Evolutionary conservation across 2,797 vertebrate genomes (phyloP).

Genomic region (Amblyopsis hoosieri): DNA sequence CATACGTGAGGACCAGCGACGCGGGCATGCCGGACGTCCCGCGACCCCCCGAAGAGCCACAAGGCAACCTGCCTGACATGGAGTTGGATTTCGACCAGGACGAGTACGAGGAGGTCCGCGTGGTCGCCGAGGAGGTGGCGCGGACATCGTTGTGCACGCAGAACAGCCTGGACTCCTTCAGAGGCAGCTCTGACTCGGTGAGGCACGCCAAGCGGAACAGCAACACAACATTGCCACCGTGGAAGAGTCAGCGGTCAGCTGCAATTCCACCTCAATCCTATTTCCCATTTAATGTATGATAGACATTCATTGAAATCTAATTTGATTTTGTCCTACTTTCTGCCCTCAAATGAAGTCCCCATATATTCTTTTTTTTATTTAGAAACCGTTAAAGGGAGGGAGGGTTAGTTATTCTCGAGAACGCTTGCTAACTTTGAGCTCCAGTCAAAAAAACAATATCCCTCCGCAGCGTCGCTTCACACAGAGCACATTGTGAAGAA

Average conservation of each 20-base stretch:
- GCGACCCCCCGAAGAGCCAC: constrained; percentile 64
- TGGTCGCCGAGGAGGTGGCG: constrained; percentile 81
- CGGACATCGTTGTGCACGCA: constrained; percentile 83
- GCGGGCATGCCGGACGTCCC: constrained; percentile 24
- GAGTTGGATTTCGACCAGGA: constrained; percentile 92
- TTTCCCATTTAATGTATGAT: background rate
- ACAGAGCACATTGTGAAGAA: background rate
- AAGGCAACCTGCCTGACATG: constrained; percentile 72
- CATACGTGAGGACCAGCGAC: constrained; percentile 23
- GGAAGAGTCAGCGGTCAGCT: background rate
- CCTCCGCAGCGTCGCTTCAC: background rate
- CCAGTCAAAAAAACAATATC: background rate
- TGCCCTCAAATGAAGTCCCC: constrained; percentile 3
- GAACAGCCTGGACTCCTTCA: constrained; percentile 86
- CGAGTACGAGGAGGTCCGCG: constrained; percentile 86
- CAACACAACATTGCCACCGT: background rate
- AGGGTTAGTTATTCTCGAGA: too few species aligned
- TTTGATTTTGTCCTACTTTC: background rate
- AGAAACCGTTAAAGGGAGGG: background rate
- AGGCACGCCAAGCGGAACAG: constrained; percentile 50
- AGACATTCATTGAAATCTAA: background rate
- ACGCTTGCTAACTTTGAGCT: too few species aligned
- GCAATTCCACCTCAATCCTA: constrained; percentile 7
- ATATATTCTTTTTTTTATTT: constrained; percentile 1
- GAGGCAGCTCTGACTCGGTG: constrained; percentile 89